A percentile compares a stretch with the other conserved stretches of the same genome.
Conservation (phyloP, 2,113 vertebrate genomes). For the Nymphicus hollandicus region DNA sequence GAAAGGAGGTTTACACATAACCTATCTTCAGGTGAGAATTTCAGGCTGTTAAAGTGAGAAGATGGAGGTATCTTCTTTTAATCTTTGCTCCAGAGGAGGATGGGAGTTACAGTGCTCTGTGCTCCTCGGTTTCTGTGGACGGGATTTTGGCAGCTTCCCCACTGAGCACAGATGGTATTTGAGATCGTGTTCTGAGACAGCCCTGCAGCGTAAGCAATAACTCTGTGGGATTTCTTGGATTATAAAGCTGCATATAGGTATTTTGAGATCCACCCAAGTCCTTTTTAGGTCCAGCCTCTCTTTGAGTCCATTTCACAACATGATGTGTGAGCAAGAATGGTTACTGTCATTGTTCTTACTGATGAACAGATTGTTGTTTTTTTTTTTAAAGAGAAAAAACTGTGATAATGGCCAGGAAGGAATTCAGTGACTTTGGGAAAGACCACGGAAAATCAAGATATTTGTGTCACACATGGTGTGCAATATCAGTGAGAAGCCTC, state of each 20-base stretch:
- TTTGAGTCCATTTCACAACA: neutral
- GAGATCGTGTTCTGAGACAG: conserved; percentile 10
- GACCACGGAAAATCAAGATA: neutral
- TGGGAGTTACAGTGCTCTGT: neutral
- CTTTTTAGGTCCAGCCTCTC: neutral
- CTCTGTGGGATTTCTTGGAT: neutral
- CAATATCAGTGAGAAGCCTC: neutral
- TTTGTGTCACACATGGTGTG: neutral
- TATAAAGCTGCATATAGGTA: neutral
- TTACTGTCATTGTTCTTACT: neutral
- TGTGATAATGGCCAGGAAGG: neutral
- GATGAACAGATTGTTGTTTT: neutral
- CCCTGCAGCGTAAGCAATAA: conserved; percentile 13
- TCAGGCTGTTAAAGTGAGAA: neutral
- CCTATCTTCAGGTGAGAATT: neutral
- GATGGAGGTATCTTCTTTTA: neutral
- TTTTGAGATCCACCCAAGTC: fast-evolving
- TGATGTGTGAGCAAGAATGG: neutral
- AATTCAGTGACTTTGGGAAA: neutral
- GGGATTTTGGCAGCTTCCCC: conserved; percentile 9
- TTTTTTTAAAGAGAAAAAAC: neutral
- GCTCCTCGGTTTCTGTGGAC: neutral
- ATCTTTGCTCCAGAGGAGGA: neutral
- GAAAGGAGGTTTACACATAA: neutral
- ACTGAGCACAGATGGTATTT: neutral